Evolutionary conservation across 2,113 vertebrate species (phyloP).

Genomic region (Sinocyclocheilus maitianheensis): DNA sequence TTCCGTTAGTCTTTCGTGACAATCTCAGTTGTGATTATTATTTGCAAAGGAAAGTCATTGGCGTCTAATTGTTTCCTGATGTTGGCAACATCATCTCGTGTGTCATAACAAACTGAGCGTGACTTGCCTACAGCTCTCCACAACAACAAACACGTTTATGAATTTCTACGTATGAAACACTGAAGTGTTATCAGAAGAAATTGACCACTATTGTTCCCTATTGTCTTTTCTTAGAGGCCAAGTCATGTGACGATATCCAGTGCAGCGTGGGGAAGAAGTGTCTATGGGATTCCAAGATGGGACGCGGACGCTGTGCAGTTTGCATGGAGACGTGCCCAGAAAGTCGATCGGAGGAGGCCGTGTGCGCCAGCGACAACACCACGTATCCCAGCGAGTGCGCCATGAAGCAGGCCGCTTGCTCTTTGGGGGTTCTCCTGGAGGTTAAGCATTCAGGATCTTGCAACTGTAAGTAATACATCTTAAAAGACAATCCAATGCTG

Average conservation of each 20-base stretch:
- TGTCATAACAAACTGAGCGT: conserved; percentile 45
- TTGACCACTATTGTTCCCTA: neutral
- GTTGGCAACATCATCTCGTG: conserved; percentile 70
- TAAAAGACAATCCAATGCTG: conserved; percentile 69
- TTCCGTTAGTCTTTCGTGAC: conserved; percentile 67
- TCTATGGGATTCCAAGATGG: conserved; percentile 92
- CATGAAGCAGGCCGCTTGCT: conserved; percentile 97
- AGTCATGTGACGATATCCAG: conserved; percentile 97
- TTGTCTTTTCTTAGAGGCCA: conserved; percentile 83
- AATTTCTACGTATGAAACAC: neutral
- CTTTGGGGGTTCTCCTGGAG: conserved; percentile 90
- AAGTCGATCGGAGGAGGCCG: conserved; percentile 89
- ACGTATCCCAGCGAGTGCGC: conserved; percentile 96
- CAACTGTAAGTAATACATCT: conserved; percentile 96
- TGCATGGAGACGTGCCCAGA: conserved; percentile 90
- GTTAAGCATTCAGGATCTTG: conserved; percentile 98
- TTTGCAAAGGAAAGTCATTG: conserved; percentile 74
- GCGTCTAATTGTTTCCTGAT: conserved; percentile 80
- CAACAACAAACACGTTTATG: conserved; percentile 29
- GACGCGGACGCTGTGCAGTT: conserved; percentile 89
- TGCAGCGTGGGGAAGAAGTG: conserved; percentile 93
- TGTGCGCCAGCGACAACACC: conserved; percentile 97
- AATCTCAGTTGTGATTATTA: conserved; percentile 67
- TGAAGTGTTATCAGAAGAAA: neutral
- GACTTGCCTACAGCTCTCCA: conserved; percentile 28